Evolutionary conservation across 2,113 vertebrate species (phyloP).

Genomic region (Corapipo altera): DNA sequence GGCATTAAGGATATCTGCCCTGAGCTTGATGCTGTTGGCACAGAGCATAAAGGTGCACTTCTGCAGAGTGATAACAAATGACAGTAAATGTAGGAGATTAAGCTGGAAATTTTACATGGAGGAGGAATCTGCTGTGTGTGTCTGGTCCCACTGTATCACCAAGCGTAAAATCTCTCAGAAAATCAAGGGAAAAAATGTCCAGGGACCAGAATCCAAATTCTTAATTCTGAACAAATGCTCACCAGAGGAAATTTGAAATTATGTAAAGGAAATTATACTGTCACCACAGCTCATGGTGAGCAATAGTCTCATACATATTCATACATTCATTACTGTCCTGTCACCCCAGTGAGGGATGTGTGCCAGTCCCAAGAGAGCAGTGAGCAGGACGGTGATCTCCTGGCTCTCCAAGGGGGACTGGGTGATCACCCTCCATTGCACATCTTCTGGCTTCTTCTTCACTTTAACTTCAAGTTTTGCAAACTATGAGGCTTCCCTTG

Average conservation of each 20-base stretch:
- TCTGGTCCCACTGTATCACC: neutral
- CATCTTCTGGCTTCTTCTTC: neutral
- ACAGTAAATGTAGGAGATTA: neutral
- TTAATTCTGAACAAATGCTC: neutral
- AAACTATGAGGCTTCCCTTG: neutral
- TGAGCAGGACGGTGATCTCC: neutral
- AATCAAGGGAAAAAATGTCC: neutral
- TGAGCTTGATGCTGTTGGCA: neutral
- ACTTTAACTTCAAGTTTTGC: neutral
- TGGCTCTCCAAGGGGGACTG: accelerated
- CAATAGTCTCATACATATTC: neutral
- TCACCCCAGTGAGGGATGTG: neutral
- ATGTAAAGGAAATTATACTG: neutral
- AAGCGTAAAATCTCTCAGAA: neutral
- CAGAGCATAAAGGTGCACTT: neutral
- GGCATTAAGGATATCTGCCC: neutral
- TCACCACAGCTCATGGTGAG: neutral
- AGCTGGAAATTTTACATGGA: neutral
- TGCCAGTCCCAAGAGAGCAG: neutral
- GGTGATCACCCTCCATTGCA: no score
- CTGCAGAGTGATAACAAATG: neutral
- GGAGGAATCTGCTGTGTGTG: neutral
- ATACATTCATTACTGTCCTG: neutral
- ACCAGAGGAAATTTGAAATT: neutral
- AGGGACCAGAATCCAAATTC: neutral